Percentiles rank a stretch among this genome's conserved stretches.
Evolutionary conservation across 2,113 vertebrate species (phyloP).

Genomic region (Mustelus asterias): DNA sequence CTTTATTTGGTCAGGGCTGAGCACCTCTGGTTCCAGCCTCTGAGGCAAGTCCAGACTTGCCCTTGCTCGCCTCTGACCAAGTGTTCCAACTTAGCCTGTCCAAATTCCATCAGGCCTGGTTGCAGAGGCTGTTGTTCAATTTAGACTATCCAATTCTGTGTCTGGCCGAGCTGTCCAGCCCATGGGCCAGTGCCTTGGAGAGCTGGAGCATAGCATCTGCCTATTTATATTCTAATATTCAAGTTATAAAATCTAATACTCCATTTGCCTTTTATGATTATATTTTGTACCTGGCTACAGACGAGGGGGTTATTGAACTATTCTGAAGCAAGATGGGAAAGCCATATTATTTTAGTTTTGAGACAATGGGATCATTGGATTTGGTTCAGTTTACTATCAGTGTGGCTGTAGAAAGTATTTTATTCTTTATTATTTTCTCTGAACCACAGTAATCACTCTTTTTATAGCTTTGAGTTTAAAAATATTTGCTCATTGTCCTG

Average conservation of each 20-base stretch:
- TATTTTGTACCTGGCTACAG: not conserved
- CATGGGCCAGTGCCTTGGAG: too few species aligned
- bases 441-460: not conserved
- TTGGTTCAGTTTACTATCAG: not conserved
- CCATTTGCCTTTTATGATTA: not conserved
- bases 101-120: too few species aligned
- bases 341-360: not conserved
- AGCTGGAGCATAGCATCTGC: too few species aligned
- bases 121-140: too few species aligned
- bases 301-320: not conserved
- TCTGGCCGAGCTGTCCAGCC: too few species aligned
- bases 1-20: too few species aligned
- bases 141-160: too few species aligned
- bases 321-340: not conserved
- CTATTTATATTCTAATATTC: not conserved
- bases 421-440: not conserved
- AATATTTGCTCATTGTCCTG: not conserved
- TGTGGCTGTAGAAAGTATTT: not conserved
- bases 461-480: not conserved
- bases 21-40: too few species aligned
- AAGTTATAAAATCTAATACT: not conserved
- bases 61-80: too few species aligned
- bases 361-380: not conserved
- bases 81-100: too few species aligned
- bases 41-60: too few species aligned